Evolutionary conservation across 2,797 vertebrate species (phyloP).

Genomic region (Leucoraja ocellata): DNA sequence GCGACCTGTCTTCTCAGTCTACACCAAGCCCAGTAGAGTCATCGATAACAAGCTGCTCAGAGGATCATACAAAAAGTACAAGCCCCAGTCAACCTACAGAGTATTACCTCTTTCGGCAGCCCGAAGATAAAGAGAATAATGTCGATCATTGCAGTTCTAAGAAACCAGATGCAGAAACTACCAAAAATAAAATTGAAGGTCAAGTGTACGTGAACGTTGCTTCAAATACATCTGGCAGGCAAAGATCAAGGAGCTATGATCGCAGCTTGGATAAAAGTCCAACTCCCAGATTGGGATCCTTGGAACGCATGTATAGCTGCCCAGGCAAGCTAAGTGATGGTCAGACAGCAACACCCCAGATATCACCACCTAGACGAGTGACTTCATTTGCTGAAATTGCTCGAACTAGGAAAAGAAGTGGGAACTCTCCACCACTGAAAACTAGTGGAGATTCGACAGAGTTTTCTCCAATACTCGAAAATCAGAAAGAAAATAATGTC

Average conservation of each 20-base stretch:
- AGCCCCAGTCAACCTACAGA: slow-evolving; percentile 75
- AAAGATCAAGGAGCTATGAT: slow-evolving; percentile 89
- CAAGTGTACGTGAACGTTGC: slow-evolving; percentile 84
- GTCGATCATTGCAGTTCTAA: slow-evolving; percentile 37
- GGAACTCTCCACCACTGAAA: slow-evolving; percentile 63
- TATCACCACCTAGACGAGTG: slow-evolving; percentile 68
- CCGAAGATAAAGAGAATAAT: slow-evolving; percentile 37
- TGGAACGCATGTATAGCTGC: slow-evolving; percentile 94
- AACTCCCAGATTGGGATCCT: slow-evolving; percentile 65
- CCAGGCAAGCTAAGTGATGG: slow-evolving; percentile 82
- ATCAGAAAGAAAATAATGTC: slow-evolving; percentile 48
- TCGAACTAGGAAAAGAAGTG: slow-evolving; percentile 70
- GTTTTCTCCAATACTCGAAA: slow-evolving; percentile 74
- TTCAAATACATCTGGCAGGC: slow-evolving; percentile 61
- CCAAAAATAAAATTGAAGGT: slow-evolving; percentile 65
- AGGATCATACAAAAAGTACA: slow-evolving; percentile 80
- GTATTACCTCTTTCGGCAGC: slow-evolving; percentile 85
- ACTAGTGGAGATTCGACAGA: slow-evolving; percentile 70
- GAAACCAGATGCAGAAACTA: slow-evolving; percentile 45
- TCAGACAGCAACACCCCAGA: slow-evolving; percentile 42
- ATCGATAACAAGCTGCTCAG: slow-evolving; percentile 85
- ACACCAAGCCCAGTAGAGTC: slow-evolving; percentile 85
- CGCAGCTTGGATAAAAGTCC: slow-evolving; percentile 78
- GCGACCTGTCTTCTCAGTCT: slow-evolving; percentile 90
- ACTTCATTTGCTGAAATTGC: slow-evolving; percentile 93